Evolutionary conservation across 2,797 vertebrate species (phyloP).

Genomic region (Gallinago solitaria): DNA sequence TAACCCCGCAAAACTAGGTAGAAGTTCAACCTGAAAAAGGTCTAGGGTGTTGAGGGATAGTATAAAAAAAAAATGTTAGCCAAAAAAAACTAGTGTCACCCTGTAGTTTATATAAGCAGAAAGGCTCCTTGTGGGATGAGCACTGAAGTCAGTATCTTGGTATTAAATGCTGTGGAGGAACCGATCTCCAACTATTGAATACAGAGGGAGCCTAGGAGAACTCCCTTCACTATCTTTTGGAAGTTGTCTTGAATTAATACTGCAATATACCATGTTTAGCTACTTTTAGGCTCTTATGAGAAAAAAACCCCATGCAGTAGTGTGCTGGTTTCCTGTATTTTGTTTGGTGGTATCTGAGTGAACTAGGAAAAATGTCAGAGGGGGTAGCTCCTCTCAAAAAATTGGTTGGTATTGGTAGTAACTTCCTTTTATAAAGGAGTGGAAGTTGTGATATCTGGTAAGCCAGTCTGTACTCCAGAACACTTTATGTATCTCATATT

Average conservation of each 20-base stretch:
- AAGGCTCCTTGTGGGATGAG: accelerated
- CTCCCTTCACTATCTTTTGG: background rate
- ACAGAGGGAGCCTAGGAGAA: background rate
- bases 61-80: background rate
- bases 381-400: background rate
- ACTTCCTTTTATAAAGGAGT: background rate
- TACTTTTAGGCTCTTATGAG: background rate
- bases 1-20: background rate
- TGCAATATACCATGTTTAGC: background rate
- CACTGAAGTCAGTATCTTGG: background rate
- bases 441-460: background rate
- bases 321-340: background rate
- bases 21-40: background rate
- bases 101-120: background rate
- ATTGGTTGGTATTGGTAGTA: background rate
- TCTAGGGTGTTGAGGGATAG: background rate
- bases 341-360: background rate
- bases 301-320: too few species aligned
- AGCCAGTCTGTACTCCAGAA: background rate
- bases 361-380: background rate
- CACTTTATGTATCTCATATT: background rate
- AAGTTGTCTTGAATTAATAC: background rate
- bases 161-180: background rate
- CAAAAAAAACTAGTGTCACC: background rate
- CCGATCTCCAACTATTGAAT: background rate